phyloP scores from a whole-genome alignment of 2,888 invertebrate species.

The Meta bourneti region DNA sequence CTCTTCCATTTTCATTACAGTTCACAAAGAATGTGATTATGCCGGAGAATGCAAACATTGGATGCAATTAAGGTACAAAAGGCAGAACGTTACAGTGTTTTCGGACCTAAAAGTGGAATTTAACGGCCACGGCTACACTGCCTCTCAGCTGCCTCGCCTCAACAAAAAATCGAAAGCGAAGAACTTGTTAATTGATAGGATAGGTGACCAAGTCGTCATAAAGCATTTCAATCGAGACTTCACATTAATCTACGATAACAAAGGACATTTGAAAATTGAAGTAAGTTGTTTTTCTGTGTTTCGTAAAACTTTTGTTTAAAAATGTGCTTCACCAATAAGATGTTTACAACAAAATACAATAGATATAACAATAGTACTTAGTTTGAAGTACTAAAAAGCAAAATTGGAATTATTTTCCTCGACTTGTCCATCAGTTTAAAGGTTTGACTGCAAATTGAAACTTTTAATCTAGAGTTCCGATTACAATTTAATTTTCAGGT shows the following conservation, averaged over 20 bases:
- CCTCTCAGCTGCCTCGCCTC: conserved; percentile 45
- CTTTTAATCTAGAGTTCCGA: too few species aligned
- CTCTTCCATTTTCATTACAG: conserved; percentile 80
- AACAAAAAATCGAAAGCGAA: conserved; percentile 15
- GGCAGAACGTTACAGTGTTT: conserved; percentile 84
- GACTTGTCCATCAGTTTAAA: too few species aligned
- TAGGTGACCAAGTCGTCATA: conserved; percentile 87
- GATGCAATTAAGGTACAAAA: conserved; percentile 85
- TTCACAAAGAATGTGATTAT: conserved; percentile 85
- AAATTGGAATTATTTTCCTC: too few species aligned
- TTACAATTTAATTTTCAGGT: too few species aligned
- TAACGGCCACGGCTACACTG: conserved; percentile 82
- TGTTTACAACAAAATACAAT: too few species aligned
- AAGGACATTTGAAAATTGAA: conserved; percentile 87
- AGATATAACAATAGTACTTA: too few species aligned
- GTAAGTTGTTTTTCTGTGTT: conserved; percentile 81
- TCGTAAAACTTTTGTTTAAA: too few species aligned
- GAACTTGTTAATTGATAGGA: conserved; percentile 83
- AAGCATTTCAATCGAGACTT: conserved; percentile 87
- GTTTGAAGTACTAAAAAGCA: too few species aligned
- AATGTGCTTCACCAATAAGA: too few species aligned
- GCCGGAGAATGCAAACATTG: conserved; percentile 84
- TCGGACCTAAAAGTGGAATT: conserved; percentile 86
- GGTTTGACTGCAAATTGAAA: too few species aligned
- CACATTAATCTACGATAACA: conserved; percentile 86